phyloP scores from a whole-genome alignment of 2,888 invertebrate genomes.

The Chymomyza procnemis region DNA sequence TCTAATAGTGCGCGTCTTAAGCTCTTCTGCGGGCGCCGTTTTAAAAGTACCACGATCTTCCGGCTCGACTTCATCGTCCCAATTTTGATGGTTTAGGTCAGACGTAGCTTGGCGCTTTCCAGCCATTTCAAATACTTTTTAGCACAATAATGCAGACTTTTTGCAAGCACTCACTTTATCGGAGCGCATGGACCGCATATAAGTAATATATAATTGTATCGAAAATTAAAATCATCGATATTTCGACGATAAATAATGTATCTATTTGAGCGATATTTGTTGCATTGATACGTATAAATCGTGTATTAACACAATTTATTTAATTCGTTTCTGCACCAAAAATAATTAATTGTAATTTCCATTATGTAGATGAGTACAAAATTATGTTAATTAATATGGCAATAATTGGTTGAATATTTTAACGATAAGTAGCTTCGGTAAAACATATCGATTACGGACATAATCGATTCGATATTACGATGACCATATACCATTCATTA shows the following conservation, averaged over 20 bases:
- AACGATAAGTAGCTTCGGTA: not conserved
- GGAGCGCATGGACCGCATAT: not conserved
- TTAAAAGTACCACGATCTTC: constrained; percentile 88
- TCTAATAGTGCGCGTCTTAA: constrained; percentile 88
- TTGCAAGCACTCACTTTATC: not conserved
- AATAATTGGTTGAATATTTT: not conserved
- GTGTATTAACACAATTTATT: too few species aligned
- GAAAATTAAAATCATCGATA: not conserved
- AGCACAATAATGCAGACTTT: constrained; percentile 11
- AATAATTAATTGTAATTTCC: too few species aligned
- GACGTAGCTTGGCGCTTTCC: constrained; percentile 86
- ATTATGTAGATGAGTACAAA: too few species aligned
- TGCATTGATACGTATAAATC: not conserved
- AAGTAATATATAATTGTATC: not conserved
- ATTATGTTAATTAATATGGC: too few species aligned
- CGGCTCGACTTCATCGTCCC: constrained; percentile 87
- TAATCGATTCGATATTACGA: not conserved
- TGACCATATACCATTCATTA: not conserved
- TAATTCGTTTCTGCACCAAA: too few species aligned
- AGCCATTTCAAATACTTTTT: constrained; percentile 80
- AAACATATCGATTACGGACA: not conserved
- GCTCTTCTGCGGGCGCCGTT: constrained; percentile 83
- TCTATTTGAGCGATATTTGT: not conserved
- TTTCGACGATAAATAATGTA: not conserved
- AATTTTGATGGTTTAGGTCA: constrained; percentile 90